Conservation (phyloP, 1,140 invertebrate genomes). For the Zaprionus lachaisei region DNA sequence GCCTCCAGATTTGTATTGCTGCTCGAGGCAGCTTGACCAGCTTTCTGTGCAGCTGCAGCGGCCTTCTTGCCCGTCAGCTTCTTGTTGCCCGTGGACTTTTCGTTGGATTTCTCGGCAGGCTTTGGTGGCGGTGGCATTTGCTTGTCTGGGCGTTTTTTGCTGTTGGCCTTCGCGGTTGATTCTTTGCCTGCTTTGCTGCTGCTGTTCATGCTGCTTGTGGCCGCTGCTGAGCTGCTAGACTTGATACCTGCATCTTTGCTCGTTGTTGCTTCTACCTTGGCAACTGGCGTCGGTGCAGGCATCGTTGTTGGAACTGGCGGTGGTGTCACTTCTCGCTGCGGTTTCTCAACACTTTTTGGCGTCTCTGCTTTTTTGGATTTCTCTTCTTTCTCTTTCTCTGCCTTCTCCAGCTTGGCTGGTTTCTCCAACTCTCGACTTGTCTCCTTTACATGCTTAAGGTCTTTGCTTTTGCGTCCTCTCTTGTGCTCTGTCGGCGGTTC, state of each 20-base stretch:
- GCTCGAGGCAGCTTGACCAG: conserved; percentile 58
- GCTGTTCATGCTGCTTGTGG: neutral
- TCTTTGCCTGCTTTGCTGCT: conserved; percentile 45
- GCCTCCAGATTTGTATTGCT: conserved; percentile 90
- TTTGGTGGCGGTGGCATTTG: conserved; percentile 74
- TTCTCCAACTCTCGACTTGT: conserved; percentile 44
- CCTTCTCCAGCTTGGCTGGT: conserved; percentile 40
- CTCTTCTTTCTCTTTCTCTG: conserved; percentile 42
- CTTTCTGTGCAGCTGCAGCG: conserved; percentile 52
- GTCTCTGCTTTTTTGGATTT: conserved; percentile 59
- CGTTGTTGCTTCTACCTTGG: conserved; percentile 25
- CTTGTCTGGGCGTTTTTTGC: conserved; percentile 64
- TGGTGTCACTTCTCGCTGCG: conserved; percentile 26
- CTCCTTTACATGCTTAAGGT: conserved; percentile 58
- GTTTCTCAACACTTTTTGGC: conserved; percentile 41
- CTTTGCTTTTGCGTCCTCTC: conserved; percentile 62
- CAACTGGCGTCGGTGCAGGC: neutral
- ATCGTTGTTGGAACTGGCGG: neutral
- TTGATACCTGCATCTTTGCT: conserved; percentile 26
- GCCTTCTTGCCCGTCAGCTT: conserved; percentile 68
- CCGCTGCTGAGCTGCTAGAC: neutral
- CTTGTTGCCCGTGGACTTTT: conserved; percentile 54
- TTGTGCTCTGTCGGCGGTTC: conserved; percentile 52
- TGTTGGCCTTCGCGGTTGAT: conserved; percentile 25
- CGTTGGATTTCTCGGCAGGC: conserved; percentile 55